Conservation (phyloP, 1,140 invertebrate species). For the Oppia nitens region DNA sequence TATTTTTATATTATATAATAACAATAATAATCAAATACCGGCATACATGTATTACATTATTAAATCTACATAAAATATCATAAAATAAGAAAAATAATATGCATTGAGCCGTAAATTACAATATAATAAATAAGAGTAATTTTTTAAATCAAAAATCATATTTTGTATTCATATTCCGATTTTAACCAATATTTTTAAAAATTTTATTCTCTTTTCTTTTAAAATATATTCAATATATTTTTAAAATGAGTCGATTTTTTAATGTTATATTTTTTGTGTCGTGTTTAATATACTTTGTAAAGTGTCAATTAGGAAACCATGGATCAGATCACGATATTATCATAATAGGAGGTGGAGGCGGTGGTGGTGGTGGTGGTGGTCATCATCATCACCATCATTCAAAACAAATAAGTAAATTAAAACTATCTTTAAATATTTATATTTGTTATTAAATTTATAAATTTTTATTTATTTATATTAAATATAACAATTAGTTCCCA, state of each 20-base stretch:
- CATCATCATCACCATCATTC: background rate
- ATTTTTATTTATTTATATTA: background rate
- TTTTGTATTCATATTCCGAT: too few relatives aligned
- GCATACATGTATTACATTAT: too few relatives aligned
- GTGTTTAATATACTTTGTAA: background rate
- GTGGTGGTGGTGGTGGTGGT: background rate
- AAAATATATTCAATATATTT: background rate
- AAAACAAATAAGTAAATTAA: too few relatives aligned
- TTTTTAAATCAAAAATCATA: too few relatives aligned
- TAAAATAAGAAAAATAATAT: too few relatives aligned
- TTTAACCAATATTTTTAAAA: background rate
- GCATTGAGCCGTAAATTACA: too few relatives aligned
- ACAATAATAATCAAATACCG: too few relatives aligned
- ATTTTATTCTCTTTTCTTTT: background rate
- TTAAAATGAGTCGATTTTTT: background rate
- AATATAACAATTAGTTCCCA: background rate
- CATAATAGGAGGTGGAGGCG: background rate
- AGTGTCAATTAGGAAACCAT: background rate
- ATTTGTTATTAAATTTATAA: background rate
- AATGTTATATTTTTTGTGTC: background rate
- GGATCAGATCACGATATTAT: background rate
- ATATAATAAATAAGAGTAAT: too few relatives aligned
- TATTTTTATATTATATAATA: too few relatives aligned
- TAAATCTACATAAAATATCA: too few relatives aligned
- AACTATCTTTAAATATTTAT: background rate